Evolutionary conservation across 1,140 invertebrate species (phyloP), one percentile per base, ranked within the genome.

Genomic region (Varroa destructor): DNA sequence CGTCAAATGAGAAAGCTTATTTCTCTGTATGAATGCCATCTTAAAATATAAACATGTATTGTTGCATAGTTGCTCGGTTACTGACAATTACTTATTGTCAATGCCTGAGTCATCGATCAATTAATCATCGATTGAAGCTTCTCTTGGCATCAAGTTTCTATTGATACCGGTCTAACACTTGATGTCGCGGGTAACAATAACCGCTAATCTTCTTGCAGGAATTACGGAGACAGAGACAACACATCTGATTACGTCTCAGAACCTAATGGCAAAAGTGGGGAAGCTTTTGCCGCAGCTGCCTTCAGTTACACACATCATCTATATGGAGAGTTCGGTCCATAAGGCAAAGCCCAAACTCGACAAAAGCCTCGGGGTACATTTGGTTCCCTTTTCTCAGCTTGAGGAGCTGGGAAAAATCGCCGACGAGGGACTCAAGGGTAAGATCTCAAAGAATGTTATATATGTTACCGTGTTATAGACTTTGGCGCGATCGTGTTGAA

Each of bases 181-280:
- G 25, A 25, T 25, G 25, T 25, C 25, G 25, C 25, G 25, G 25
- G 25, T 51, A 51, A 51, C 46, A 51, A 51, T 51, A 8, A 51
- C 8, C 46, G 8, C 37, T 67, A 5, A 40, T 67, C 40, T 1
- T 6, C 3, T 36, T 58, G 12, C 61, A 67, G 61, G 89, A 55
- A 89, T 99, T 74, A 96, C 93, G 79, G 93, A 98, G 83, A 97
- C 94, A 1, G 91, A 97, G 82, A 93, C 93, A 0, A 87, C 76
- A n/a, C 74, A 75, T 72, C 72, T 80, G 6, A 72, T 81, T 37
- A 79, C 80, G 4, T 67, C 61, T 40, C 61, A 67, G 46, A 37
- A 67, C 61, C 61, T 67, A 5, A 14, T 67, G 10, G 12, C 61
- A 1, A 67, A 67, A 46, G 61, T 67, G 40, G 46, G 76, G 74